These are phyloP conservation scores for Siphlonurus alternatus DNA, from an alignment of 2,888 invertebrate species.

Conservation along the genomic window DNA sequence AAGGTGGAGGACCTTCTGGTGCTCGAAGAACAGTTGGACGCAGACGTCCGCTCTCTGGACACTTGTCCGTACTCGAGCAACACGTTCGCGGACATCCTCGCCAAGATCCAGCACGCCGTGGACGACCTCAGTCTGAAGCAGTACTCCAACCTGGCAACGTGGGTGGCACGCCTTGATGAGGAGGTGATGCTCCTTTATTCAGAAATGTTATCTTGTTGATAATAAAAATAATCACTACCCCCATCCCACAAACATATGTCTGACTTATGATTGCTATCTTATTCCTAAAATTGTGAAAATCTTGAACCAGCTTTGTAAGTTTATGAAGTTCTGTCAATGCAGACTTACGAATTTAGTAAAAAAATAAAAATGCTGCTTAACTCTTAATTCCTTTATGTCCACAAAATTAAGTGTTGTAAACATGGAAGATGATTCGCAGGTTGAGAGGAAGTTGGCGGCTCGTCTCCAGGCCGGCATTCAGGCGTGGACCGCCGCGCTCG, in stretches of 20 bases:
- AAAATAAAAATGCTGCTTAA: no score
- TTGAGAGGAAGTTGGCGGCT: slow-evolving; percentile 83
- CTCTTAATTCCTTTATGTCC: no score
- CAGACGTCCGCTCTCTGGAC: slow-evolving; percentile 87
- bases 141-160: slow-evolving; percentile 92
- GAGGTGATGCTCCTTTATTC: slow-evolving; percentile 36
- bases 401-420: no score
- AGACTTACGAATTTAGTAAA: no score
- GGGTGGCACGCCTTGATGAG: slow-evolving; percentile 90
- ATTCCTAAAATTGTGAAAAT: no score
- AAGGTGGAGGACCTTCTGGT: slow-evolving; percentile 92
- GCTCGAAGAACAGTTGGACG: slow-evolving; percentile 91
- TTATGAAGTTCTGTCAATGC: no score
- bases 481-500: slow-evolving; percentile 89
- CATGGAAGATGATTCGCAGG: no score
- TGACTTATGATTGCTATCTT: no score
- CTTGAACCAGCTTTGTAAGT: no score
- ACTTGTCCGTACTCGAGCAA: slow-evolving; percentile 93
- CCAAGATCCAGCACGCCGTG: slow-evolving; percentile 92
- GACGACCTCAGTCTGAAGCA: slow-evolving; percentile 93
- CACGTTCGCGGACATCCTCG: slow-evolving; percentile 82
- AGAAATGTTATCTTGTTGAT: no score
- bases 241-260: no score
- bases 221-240: no score
- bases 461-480: slow-evolving; percentile 90